Percentiles rank a stretch among this genome's conserved stretches.
Conservation (phyloP, 2,797 vertebrate species). For the Pachyuromys duprasi region DNA sequence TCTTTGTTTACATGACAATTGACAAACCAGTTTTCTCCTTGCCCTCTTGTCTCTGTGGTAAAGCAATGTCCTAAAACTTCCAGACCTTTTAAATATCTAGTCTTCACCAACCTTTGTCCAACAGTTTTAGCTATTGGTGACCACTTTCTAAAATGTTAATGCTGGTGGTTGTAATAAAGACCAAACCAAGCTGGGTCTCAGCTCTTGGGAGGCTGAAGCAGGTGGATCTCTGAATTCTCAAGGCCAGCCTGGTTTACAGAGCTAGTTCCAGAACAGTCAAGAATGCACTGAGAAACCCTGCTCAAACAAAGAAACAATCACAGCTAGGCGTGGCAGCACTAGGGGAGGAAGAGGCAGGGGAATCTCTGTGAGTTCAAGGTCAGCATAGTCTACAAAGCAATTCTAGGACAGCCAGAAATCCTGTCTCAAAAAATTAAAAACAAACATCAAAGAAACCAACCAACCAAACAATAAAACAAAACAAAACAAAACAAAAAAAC, state of each 20-base stretch:
- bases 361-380: neutral
- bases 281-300: neutral
- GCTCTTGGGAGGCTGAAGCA: neutral
- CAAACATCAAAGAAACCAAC: too few relatives aligned
- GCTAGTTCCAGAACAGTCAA: neutral
- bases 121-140: neutral
- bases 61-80: neutral
- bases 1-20: neutral
- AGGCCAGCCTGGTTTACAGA: neutral
- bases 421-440: neutral
- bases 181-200: neutral
- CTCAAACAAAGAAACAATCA: neutral
- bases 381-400: neutral
- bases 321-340: too few relatives aligned
- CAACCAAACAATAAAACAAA: neutral
- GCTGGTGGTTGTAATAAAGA: neutral
- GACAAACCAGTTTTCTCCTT: neutral
- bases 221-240: neutral
- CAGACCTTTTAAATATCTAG: neutral
- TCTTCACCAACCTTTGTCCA: neutral
- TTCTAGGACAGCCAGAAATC: neutral
- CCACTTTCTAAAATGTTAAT: conserved; percentile 10
- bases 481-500: neutral
- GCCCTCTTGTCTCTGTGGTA: neutral
- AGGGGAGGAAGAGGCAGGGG: neutral